Conservation (phyloP, 2,797 vertebrate species). For the Sebastes nivosus region DNA sequence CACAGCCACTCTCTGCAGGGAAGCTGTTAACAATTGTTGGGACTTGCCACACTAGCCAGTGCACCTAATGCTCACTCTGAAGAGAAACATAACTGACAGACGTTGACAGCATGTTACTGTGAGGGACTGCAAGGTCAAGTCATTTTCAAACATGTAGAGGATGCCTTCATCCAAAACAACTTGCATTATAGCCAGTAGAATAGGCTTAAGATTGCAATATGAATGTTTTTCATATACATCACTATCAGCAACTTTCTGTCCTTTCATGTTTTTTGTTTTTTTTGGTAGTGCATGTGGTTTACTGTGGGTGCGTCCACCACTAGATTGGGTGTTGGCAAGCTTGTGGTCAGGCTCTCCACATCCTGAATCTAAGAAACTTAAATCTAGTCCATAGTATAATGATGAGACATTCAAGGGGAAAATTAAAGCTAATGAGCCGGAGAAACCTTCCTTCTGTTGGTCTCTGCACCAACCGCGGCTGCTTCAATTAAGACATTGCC, state of each 20-base stretch:
- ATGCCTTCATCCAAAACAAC: background rate
- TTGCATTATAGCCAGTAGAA: background rate
- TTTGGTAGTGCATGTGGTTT: background rate
- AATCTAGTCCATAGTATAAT: background rate
- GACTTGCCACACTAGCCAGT: background rate
- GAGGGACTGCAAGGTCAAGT: background rate
- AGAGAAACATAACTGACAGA: slow-evolving; percentile 11
- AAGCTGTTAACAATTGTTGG: slow-evolving; percentile 46
- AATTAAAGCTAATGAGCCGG: slow-evolving; percentile 6
- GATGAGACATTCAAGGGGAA: background rate
- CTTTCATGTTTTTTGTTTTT: background rate
- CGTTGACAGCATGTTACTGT: background rate
- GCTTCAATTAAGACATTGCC: slow-evolving; percentile 1
- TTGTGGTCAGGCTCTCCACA: background rate
- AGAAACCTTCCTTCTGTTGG: background rate
- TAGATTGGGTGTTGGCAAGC: background rate
- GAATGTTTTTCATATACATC: background rate
- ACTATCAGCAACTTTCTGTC: background rate
- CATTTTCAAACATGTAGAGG: background rate
- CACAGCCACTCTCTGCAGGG: slow-evolving; percentile 36
- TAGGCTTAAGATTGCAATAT: background rate
- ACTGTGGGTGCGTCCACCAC: background rate
- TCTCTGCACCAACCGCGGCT: background rate
- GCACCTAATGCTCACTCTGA: slow-evolving; percentile 9
- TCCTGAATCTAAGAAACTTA: background rate